These are phyloP conservation scores for Anagyrus pseudococci DNA, from an alignment of 2,888 invertebrate genomes.

Conservation along the genomic window DNA sequence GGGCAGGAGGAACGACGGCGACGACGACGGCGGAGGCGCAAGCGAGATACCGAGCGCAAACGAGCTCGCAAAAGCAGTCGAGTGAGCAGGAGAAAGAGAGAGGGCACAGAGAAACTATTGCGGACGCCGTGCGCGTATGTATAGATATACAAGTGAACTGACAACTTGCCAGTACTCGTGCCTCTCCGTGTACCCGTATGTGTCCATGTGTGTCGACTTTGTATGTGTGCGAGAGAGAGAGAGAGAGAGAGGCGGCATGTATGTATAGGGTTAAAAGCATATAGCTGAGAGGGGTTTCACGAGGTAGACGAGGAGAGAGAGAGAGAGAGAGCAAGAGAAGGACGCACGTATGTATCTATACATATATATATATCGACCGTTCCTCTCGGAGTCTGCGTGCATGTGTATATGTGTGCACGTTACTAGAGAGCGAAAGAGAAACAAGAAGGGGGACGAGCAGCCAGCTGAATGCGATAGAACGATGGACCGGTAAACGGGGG, in stretches of 20 bases:
- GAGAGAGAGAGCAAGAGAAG: too few species aligned
- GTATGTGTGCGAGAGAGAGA: neutral
- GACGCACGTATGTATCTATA: too few species aligned
- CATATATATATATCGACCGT: too few species aligned
- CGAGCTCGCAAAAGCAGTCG: neutral
- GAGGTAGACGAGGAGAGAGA: neutral
- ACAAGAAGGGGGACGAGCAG: neutral
- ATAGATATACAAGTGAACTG: too few species aligned
- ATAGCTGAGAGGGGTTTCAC: neutral
- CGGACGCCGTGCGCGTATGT: too few species aligned
- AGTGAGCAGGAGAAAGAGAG: slow-evolving; percentile 1
- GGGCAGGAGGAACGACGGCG: slow-evolving; percentile 34
- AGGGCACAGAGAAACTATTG: too few species aligned
- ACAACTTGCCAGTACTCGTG: too few species aligned
- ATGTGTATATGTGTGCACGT: neutral
- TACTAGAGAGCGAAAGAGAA: slow-evolving; percentile 1
- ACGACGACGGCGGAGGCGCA: neutral
- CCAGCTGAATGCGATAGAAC: too few species aligned
- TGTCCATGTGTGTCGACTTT: too few species aligned
- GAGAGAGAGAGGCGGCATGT: neutral
- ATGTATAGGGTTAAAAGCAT: too few species aligned
- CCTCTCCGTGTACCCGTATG: too few species aligned
- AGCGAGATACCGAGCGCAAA: slow-evolving; percentile 2
- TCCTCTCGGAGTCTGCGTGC: neutral
- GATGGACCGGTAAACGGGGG: too few species aligned